phyloP scores from a whole-genome alignment of 2,888 invertebrate species.

The Lasioglossum morio region DNA sequence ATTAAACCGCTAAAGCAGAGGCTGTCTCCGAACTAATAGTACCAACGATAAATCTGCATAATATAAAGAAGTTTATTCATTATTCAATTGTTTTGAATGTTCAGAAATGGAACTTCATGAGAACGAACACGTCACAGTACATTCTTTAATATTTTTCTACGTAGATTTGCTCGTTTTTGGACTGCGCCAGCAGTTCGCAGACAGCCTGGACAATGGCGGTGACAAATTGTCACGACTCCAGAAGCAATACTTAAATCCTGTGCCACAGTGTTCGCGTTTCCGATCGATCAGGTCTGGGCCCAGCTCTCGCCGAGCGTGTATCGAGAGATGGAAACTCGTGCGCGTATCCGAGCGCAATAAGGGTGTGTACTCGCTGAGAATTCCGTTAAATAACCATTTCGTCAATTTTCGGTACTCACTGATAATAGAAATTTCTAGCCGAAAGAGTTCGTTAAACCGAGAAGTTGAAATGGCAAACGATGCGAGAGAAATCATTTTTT shows the following conservation, averaged over 20 bases:
- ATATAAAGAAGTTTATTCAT: no score
- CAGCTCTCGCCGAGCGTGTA: background rate
- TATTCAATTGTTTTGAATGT: no score
- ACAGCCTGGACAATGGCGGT: background rate
- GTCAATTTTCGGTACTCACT: background rate
- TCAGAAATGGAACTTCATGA: background rate
- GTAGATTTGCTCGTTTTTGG: background rate
- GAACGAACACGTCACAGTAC: background rate
- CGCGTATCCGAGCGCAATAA: background rate
- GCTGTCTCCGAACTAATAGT: background rate
- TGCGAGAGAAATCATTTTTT: background rate
- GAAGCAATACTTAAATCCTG: background rate
- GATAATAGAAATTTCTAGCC: background rate
- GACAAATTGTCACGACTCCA: background rate
- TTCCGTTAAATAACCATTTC: background rate
- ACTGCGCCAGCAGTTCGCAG: background rate
- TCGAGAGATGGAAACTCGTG: background rate
- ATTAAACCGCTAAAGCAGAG: background rate
- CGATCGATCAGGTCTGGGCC: constrained; percentile 25
- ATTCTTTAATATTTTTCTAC: background rate
- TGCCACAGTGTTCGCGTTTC: background rate
- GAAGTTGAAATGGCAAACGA: background rate
- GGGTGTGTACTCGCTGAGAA: background rate
- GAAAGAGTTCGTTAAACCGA: background rate
- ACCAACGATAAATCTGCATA: background rate